Percentiles rank a stretch among this genome's conserved stretches.
phyloP scores from a whole-genome alignment of 2,797 vertebrate genomes.

The Poeciliopsis turneri region DNA sequence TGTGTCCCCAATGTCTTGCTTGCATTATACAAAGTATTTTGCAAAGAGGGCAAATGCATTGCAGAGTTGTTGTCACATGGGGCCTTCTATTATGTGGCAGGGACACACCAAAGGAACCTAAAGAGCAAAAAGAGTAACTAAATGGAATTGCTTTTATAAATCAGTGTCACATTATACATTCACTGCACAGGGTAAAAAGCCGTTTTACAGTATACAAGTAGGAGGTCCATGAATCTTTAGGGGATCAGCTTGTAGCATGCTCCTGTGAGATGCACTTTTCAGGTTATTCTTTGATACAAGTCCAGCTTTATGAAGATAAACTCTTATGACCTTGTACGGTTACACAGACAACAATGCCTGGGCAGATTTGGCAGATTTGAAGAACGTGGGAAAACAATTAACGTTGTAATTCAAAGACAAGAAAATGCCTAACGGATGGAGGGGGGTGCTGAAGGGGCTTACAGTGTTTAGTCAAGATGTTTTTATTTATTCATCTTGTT shows the following conservation, averaged over 20 bases:
- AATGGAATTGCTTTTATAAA: conserved; percentile 81
- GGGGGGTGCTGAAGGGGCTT: not conserved
- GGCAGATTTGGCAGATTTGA: conserved; percentile 9
- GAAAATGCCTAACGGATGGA: not conserved
- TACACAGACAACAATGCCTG: conserved; percentile 15
- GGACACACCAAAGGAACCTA: conserved; percentile 58
- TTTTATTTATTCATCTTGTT: conserved; percentile 11
- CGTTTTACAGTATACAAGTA: conserved; percentile 49
- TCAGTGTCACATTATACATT: conserved; percentile 79
- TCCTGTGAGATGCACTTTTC: conserved; percentile 35
- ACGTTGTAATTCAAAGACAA: not conserved
- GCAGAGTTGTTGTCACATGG: conserved; percentile 66
- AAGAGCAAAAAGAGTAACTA: conserved; percentile 74
- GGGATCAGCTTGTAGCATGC: conserved; percentile 43
- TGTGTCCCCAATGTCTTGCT: conserved; percentile 37
- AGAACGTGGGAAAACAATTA: not conserved
- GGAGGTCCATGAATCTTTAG: conserved; percentile 69
- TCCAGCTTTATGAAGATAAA: conserved; percentile 46
- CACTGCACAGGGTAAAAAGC: conserved; percentile 57
- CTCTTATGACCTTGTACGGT: conserved; percentile 25
- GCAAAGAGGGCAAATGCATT: conserved; percentile 69
- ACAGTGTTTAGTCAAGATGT: conserved; percentile 22
- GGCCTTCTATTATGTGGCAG: conserved; percentile 70
- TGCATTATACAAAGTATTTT: conserved; percentile 57
- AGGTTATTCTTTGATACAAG: conserved; percentile 32